Conservation (phyloP, 2,888 invertebrate genomes). For the Automeris io region DNA sequence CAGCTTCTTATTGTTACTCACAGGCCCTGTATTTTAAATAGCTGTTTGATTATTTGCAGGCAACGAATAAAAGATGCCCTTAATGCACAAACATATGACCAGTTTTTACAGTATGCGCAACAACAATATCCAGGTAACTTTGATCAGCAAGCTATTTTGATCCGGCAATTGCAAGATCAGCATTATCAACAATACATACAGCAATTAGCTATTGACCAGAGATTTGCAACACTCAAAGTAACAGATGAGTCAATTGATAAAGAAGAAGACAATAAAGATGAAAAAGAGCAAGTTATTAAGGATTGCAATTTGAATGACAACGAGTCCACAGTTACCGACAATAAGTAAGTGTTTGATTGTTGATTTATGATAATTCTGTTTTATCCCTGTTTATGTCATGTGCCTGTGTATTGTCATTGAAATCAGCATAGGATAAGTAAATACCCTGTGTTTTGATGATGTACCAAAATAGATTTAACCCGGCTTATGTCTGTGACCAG, state of each 20-base stretch:
- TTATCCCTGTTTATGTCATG: too few relatives aligned
- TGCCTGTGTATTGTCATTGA: too few relatives aligned
- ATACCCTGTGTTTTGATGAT: too few relatives aligned
- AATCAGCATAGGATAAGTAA: too few relatives aligned
- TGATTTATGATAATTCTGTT: too few relatives aligned
- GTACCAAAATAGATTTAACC: too few relatives aligned
- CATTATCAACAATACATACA: conserved; percentile 99
- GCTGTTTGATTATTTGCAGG: conserved; percentile 42
- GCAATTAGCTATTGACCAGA: conserved; percentile 82
- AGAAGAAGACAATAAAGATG: conserved; percentile 25
- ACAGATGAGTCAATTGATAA: conserved; percentile 33
- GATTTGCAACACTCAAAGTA: conserved; percentile 54
- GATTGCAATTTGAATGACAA: conserved; percentile 56
- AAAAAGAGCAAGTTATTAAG: conserved; percentile 29
- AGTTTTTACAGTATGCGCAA: conserved; percentile 93
- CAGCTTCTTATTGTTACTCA: neutral
- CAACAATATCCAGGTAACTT: conserved; percentile 93
- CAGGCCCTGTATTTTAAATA: too few relatives aligned
- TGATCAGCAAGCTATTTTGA: conserved; percentile 94
- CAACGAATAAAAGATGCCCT: conserved; percentile 96
- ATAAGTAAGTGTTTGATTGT: conserved; percentile 42
- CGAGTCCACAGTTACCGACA: conserved; percentile 33
- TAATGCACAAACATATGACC: conserved; percentile 93
- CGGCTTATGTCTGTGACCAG: too few relatives aligned
- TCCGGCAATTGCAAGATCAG: conserved; percentile 97